Evolutionary conservation across 2,113 vertebrate species (phyloP), one percentile per base, ranked within the genome.

Genomic region (Albula goreensis): DNA sequence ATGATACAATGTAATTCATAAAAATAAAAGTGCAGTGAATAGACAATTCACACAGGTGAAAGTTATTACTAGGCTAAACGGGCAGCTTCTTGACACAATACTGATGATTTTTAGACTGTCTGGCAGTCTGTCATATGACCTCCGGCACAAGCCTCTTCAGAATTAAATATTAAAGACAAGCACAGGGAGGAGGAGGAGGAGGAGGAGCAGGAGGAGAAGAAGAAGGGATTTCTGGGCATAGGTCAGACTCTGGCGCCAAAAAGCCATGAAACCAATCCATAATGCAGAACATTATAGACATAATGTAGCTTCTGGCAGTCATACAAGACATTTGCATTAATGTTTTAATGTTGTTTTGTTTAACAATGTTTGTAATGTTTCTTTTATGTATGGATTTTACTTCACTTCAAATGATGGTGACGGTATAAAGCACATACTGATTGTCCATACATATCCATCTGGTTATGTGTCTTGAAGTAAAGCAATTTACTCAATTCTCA

Each of bases 101-200:
- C 31, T 8, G 70, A 74, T 8, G 31, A 74, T 74, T 74, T 74
- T 22, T 74, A 31, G 31, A 74, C 70, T n/a, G 70, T 31, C 70
- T 74, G 70, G 9, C 22, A 74, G 70, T 74, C 22, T 74, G 70
- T 74, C 22, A 74, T n/a, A 74, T 74, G 70, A 74, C 70, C 70
- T 74, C n/a, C 70, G 19, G n/a, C 70, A 22, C 70, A 74, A n/a
- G 19, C n/a, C n/a, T 74, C 70, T 31, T n/a, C n/a, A 31, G 70
- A 31, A 74, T 74, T 25, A 74, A 74, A 74, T 74, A 74, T 74
- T 74, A n/a, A 74, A 74, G n/a, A 74, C 9, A n/a, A 74, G 70
- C 17, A 25, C 53, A 56, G 53, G 53, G 53, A 56, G 53, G 53
- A 12, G 53, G 53, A 56, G 53, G 31, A 41, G 60, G 60, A 66